phyloP scores from a whole-genome alignment of 2,113 vertebrate species.

The Puffinus mauretanicus region DNA sequence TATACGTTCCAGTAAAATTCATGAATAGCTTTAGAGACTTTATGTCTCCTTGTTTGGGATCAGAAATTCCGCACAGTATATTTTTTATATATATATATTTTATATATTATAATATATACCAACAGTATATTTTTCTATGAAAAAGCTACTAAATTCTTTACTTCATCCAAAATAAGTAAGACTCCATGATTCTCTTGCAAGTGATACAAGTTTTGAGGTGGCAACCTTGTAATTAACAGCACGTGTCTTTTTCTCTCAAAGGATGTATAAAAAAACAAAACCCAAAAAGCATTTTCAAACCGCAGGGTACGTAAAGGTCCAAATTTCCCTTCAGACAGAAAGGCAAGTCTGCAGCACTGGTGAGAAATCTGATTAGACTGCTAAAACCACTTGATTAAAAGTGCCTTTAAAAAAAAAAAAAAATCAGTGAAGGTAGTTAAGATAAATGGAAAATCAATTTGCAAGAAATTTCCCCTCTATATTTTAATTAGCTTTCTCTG shows the following conservation, averaged over 20 bases:
- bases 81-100: too few relatives aligned
- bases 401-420: background rate
- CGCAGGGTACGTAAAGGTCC: background rate
- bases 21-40: background rate
- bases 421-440: background rate
- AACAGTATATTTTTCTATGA: background rate
- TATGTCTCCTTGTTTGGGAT: background rate
- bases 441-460: conserved; percentile 11
- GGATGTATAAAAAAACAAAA: background rate
- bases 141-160: background rate
- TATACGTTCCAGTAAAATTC: background rate
- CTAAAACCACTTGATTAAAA: conserved; percentile 8
- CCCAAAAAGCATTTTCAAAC: background rate
- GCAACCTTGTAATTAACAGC: background rate
- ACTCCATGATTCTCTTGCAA: background rate
- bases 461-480: background rate
- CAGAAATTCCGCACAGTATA: background rate
- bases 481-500: conserved; percentile 31
- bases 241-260: background rate
- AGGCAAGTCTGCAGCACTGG: background rate
- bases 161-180: background rate
- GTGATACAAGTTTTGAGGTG: conserved; percentile 3
- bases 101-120: background rate
- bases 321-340: background rate
- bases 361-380: background rate